Evolutionary conservation across 2,888 invertebrate species (phyloP).

Genomic region (Deroplatys truncata): DNA sequence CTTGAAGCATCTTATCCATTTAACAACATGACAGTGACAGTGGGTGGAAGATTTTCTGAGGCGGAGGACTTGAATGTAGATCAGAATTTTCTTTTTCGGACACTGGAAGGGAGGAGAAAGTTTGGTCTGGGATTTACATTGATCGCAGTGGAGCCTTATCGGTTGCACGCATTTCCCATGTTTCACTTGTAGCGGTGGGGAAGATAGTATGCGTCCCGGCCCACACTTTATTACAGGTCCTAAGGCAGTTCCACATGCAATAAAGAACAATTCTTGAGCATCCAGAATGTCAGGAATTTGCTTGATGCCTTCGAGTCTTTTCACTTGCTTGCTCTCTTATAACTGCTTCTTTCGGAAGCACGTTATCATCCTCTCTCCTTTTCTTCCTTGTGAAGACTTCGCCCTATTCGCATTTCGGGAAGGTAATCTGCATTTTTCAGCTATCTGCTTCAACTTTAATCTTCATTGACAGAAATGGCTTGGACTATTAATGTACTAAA

Average conservation of each 20-base stretch:
- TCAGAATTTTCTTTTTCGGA: neutral
- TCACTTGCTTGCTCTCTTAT: neutral
- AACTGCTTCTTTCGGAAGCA: neutral
- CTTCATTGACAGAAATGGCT: too few species aligned
- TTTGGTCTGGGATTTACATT: neutral
- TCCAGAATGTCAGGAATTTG: conserved; percentile 4
- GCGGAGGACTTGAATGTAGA: neutral
- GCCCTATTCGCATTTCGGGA: neutral
- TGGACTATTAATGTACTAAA: too few species aligned
- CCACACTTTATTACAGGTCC: neutral
- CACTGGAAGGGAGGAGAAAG: neutral
- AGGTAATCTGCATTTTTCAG: too few species aligned
- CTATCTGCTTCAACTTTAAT: too few species aligned
- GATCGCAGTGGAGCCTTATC: neutral
- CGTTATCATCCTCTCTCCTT: neutral
- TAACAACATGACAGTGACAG: too few species aligned
- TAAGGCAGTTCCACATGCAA: neutral
- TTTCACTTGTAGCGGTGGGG: neutral
- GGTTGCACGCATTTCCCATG: neutral
- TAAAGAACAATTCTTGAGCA: neutral
- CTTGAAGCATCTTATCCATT: too few species aligned
- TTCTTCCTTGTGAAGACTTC: neutral
- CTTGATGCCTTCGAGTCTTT: neutral
- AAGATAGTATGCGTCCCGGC: neutral
- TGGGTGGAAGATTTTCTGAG: too few species aligned